These are phyloP conservation scores for Parazoanthus atlanticus DNA, from an alignment of 92 coral and sea anemone species.

Conservation along the genomic window DNA sequence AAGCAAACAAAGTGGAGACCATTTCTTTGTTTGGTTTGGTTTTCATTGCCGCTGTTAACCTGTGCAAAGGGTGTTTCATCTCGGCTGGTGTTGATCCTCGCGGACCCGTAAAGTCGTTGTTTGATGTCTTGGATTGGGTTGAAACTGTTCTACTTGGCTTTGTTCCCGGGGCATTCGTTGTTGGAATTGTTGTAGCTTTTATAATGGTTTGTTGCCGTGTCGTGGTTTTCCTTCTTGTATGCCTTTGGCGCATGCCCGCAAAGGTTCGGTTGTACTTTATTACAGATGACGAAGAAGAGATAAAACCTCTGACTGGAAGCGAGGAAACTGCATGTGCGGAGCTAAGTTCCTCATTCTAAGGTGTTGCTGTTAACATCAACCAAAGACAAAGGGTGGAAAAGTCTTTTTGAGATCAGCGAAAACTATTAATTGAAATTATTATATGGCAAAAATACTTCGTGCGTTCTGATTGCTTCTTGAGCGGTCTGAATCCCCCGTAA, in stretches of 20 bases:
- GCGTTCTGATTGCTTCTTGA: too few relatives aligned
- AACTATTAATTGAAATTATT: too few relatives aligned
- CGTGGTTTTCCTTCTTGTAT: background rate
- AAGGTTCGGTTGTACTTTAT: background rate
- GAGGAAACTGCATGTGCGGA: background rate
- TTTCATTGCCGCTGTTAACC: conserved; percentile 54
- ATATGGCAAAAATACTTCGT: too few relatives aligned
- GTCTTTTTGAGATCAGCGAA: background rate
- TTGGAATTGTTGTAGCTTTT: conserved; percentile 1
- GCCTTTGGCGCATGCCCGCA: background rate
- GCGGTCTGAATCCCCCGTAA: too few relatives aligned
- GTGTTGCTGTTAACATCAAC: too few relatives aligned
- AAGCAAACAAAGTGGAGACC: conserved; percentile 62
- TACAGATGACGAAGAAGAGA: background rate
- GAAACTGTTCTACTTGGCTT: conserved; percentile 21
- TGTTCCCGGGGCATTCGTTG: conserved; percentile 16
- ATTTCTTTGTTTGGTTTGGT: conserved; percentile 58
- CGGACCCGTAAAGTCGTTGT: conserved; percentile 1
- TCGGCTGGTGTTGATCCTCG: conserved; percentile 21
- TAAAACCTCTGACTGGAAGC: background rate
- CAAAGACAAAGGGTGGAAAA: too few relatives aligned
- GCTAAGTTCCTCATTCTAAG: background rate
- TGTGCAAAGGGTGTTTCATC: conserved; percentile 31
- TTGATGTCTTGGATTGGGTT: conserved; percentile 18
- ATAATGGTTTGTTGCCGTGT: background rate